These are phyloP conservation scores for Cyclura pinguis DNA, from an alignment of 2,797 vertebrate species.

Conservation along the genomic window DNA sequence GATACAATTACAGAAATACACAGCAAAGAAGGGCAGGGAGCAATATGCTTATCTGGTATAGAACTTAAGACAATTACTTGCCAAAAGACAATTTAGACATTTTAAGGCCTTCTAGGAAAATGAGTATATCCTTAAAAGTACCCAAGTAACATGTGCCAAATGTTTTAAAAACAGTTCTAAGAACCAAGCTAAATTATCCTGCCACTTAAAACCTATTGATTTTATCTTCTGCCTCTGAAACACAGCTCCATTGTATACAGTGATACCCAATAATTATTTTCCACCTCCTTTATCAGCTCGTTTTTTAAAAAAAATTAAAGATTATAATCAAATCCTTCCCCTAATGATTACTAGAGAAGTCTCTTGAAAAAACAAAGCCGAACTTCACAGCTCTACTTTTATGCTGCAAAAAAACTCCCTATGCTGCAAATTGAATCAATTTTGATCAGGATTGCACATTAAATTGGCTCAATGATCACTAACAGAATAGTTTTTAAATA, in stretches of 20 bases:
- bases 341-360: neutral
- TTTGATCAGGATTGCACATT: neutral
- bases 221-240: constrained; percentile 25
- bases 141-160: neutral
- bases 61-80: neutral
- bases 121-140: neutral
- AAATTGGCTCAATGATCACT: accelerated
- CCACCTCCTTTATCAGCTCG: neutral
- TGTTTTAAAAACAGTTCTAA: constrained; percentile 3
- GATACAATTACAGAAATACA: neutral
- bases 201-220: constrained; percentile 15
- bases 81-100: neutral
- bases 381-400: neutral
- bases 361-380: constrained; percentile 25
- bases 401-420: neutral
- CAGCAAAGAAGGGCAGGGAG: neutral
- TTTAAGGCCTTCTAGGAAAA: constrained; percentile 7
- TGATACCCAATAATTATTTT: constrained; percentile 34
- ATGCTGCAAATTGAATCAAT: neutral
- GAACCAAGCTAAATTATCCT: constrained; percentile 8
- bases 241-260: constrained; percentile 3
- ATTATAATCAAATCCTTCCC: constrained; percentile 7
- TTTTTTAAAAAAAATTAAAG: constrained; percentile 4
- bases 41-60: neutral
- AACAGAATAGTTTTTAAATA: neutral